These are phyloP conservation scores for Pollenia griseotomentosa DNA, from an alignment of 2,888 invertebrate genomes.

Conservation along the genomic window DNA sequence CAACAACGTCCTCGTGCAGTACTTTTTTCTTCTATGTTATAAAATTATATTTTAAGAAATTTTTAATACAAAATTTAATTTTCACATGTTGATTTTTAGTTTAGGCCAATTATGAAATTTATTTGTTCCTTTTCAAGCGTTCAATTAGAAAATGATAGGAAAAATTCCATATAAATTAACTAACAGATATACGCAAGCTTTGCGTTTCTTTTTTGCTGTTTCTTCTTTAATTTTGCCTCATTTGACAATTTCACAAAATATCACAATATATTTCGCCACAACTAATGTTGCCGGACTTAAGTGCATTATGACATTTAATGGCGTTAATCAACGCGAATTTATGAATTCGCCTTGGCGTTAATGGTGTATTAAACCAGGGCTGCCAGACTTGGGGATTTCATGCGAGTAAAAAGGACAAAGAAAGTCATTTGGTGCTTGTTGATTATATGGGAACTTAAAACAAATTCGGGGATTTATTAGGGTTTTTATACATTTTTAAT, in stretches of 20 bases:
- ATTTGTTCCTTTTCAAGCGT: constrained; percentile 18
- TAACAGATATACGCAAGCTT: constrained; percentile 49
- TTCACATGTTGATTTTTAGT: constrained; percentile 38
- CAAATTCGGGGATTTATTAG: too few relatives aligned
- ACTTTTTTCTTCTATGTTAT: constrained; percentile 15
- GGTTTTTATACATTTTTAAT: too few relatives aligned
- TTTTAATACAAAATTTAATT: background rate
- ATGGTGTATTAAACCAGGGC: too few relatives aligned
- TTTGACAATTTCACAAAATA: constrained; percentile 70
- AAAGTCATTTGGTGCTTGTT: too few relatives aligned
- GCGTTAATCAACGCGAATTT: too few relatives aligned
- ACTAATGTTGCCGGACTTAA: constrained; percentile 3
- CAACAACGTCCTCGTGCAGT: constrained; percentile 20
- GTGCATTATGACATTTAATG: background rate
- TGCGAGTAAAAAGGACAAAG: too few relatives aligned
- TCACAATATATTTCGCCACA: constrained; percentile 52
- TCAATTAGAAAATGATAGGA: constrained; percentile 44
- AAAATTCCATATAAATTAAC: constrained; percentile 57
- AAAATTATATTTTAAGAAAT: background rate
- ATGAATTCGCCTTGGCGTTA: too few relatives aligned
- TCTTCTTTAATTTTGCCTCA: constrained; percentile 5
- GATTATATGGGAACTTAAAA: too few relatives aligned
- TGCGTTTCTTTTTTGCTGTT: constrained; percentile 13
- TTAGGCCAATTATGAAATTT: constrained; percentile 38
- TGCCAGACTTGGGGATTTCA: too few relatives aligned